Evolutionary conservation across 2,797 vertebrate species (phyloP).

Genomic region (Brachyrhaphis roseni): DNA sequence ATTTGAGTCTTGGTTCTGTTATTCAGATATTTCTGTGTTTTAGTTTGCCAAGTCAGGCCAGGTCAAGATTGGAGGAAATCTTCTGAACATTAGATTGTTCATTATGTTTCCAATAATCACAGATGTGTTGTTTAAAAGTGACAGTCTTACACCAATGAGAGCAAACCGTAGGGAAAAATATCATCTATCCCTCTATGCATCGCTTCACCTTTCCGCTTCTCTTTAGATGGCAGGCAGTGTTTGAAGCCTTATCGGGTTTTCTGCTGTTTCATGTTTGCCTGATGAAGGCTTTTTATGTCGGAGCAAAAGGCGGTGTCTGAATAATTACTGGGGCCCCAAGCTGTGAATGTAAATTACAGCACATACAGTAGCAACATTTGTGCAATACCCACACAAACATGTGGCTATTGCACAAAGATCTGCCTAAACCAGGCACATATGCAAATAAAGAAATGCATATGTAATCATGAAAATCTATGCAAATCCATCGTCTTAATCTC

Average conservation of each 20-base stretch:
- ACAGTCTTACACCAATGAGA: constrained; percentile 58
- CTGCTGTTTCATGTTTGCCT: constrained; percentile 80
- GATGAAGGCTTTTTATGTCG: constrained; percentile 82
- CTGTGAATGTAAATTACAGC: constrained; percentile 83
- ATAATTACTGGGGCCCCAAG: constrained; percentile 84
- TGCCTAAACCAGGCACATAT: constrained; percentile 35
- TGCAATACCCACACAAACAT: constrained; percentile 48
- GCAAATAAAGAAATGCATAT: constrained; percentile 50
- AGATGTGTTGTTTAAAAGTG: constrained; percentile 49
- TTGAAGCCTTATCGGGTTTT: constrained; percentile 81
- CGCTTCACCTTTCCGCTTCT: constrained; percentile 77
- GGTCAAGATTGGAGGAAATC: not conserved
- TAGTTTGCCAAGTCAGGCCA: not conserved
- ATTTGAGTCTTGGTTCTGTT: not conserved
- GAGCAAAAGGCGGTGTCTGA: constrained; percentile 80
- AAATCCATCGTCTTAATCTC: constrained; percentile 12
- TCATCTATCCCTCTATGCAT: constrained; percentile 72
- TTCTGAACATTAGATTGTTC: constrained; percentile 18
- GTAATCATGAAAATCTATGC: constrained; percentile 21
- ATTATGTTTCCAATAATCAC: constrained; percentile 56
- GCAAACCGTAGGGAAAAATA: constrained; percentile 75
- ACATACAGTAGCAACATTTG: constrained; percentile 77
- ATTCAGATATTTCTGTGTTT: not conserved
- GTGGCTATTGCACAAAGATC: constrained; percentile 37
- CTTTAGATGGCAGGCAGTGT: constrained; percentile 70